Conservation (phyloP, 1,140 invertebrate species). For the Tenebrio molitor region DNA sequence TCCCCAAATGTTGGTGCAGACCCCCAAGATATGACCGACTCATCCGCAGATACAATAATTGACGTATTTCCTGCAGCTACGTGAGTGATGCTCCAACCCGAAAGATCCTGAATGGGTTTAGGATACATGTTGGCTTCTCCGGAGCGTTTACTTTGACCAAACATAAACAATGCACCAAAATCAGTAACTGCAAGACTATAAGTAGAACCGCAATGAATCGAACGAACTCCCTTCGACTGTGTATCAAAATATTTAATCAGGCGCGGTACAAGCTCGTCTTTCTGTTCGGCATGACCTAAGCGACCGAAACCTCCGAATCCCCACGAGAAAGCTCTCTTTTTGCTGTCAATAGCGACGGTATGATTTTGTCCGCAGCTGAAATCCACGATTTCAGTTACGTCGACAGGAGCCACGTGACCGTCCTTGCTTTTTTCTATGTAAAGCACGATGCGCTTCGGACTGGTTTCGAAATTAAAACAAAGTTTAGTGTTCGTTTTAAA, state of each 20-base stretch:
- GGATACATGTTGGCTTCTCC: constrained; percentile 98
- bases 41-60: constrained; percentile 90
- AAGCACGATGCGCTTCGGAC: constrained; percentile 86
- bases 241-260: constrained; percentile 91
- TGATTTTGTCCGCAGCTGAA: constrained; percentile 93
- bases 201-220: constrained; percentile 86
- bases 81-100: constrained; percentile 90
- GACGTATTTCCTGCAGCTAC: constrained; percentile 86
- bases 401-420: constrained; percentile 85
- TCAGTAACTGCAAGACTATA: constrained; percentile 89
- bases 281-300: constrained; percentile 91
- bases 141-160: constrained; percentile 91
- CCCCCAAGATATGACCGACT: constrained; percentile 92
- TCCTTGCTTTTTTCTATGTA: constrained; percentile 93
- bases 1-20: constrained; percentile 93
- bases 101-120: constrained; percentile 92
- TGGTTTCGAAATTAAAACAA: constrained; percentile 86
- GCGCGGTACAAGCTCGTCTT: constrained; percentile 90
- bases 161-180: constrained; percentile 82
- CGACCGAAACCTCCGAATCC: constrained; percentile 95
- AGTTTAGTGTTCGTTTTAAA: constrained; percentile 92
- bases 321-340: constrained; percentile 91
- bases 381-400: constrained; percentile 90
- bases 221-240: constrained; percentile 83
- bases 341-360: constrained; percentile 89